Evolutionary conservation across 2,797 vertebrate genomes (phyloP).

Genomic region (Coregonus suidteri): DNA sequence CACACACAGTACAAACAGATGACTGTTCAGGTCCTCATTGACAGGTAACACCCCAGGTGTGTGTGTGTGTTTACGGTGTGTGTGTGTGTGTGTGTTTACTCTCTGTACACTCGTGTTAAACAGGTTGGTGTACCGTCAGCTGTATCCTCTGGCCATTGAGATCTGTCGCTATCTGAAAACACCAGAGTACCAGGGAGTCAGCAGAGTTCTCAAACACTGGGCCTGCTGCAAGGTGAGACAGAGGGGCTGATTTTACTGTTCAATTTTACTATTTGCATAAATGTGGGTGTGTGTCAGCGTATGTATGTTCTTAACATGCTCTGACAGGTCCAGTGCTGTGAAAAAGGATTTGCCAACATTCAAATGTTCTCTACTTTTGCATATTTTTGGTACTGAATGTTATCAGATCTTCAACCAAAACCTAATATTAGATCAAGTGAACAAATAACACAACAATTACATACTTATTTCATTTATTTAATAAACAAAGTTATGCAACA

Average conservation of each 20-base stretch:
- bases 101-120: background rate
- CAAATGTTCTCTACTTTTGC: too few relatives aligned
- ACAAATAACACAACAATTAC: too few relatives aligned
- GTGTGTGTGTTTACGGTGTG: background rate
- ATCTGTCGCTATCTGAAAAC: slow-evolving; percentile 92
- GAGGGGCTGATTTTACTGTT: too few relatives aligned
- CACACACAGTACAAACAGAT: slow-evolving; percentile 93
- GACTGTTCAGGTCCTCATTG: slow-evolving; percentile 89
- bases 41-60: slow-evolving; percentile 77
- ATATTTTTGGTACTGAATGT: too few relatives aligned
- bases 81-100: background rate
- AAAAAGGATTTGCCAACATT: too few relatives aligned
- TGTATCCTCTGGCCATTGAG: slow-evolving; percentile 90
- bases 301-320: background rate
- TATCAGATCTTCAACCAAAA: too few relatives aligned
- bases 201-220: slow-evolving; percentile 94
- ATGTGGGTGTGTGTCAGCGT: background rate
- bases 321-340: background rate
- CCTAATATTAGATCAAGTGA: too few relatives aligned
- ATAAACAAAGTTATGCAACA: too few relatives aligned
- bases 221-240: slow-evolving; percentile 89
- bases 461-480: too few relatives aligned
- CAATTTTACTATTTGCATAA: too few relatives aligned
- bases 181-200: slow-evolving; percentile 91
- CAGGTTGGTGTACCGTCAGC: slow-evolving; percentile 86